phyloP scores from a whole-genome alignment of 2,113 vertebrate species.

The Polypterus senegalus region DNA sequence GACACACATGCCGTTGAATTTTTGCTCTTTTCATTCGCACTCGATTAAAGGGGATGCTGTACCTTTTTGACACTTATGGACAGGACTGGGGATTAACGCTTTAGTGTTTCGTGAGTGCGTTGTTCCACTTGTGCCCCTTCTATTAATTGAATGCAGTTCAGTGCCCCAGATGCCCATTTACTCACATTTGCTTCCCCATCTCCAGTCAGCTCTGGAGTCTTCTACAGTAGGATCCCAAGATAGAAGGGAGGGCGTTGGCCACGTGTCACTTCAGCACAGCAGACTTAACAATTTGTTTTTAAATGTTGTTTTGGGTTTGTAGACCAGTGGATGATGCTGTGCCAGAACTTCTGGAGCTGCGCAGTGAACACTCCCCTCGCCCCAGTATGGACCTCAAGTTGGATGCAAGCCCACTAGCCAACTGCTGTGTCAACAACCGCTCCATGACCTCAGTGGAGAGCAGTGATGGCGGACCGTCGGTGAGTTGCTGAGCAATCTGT shows the following conservation, averaged over 20 bases:
- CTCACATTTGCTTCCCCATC: not conserved
- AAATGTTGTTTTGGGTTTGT: not conserved
- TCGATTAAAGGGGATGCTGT: too few relatives aligned
- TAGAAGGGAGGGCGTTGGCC: not conserved
- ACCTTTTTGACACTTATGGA: too few relatives aligned
- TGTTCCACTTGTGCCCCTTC: too few relatives aligned
- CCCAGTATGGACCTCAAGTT: slow-evolving; percentile 33
- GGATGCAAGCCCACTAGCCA: slow-evolving; percentile 32
- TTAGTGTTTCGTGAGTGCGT: too few relatives aligned
- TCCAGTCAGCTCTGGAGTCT: not conserved
- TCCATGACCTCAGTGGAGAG: slow-evolving; percentile 34
- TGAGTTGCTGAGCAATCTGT: slow-evolving; percentile 13
- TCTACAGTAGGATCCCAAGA: not conserved
- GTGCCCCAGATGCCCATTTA: too few relatives aligned
- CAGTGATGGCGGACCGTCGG: slow-evolving; percentile 35
- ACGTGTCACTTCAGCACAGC: not conserved
- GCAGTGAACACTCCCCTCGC: slow-evolving; percentile 42
- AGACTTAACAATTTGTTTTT: not conserved
- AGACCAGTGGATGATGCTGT: slow-evolving; percentile 63
- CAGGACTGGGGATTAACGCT: too few relatives aligned
- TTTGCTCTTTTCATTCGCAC: too few relatives aligned
- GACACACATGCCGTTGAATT: too few relatives aligned
- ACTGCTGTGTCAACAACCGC: slow-evolving; percentile 30
- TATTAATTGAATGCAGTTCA: too few relatives aligned
- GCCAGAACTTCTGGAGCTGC: slow-evolving; percentile 63